These are phyloP conservation scores for Ricordea florida DNA, from an alignment of 92 coral and sea anemone genomes.

Conservation along the genomic window DNA sequence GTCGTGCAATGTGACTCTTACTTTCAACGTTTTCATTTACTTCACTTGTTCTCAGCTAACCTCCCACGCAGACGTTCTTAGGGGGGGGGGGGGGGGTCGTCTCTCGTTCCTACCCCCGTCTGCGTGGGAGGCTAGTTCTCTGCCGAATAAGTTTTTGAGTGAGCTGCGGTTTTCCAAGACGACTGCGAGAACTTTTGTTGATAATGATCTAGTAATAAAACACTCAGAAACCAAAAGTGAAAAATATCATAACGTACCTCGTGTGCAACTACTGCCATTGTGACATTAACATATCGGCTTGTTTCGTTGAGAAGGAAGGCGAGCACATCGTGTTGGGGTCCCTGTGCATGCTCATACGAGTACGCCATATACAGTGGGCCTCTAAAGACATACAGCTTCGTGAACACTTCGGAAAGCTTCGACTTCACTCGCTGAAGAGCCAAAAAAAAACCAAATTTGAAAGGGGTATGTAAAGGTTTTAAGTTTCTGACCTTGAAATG, in stretches of 20 bases:
- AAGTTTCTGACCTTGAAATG: not conserved
- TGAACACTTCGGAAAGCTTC: constrained; percentile 5
- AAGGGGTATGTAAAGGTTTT: not conserved
- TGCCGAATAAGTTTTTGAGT: too few species aligned
- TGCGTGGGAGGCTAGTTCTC: too few species aligned
- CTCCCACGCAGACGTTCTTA: too few species aligned
- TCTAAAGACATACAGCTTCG: not conserved
- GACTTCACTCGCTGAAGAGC: not conserved
- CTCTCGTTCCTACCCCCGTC: too few species aligned
- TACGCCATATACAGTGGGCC: constrained; percentile 14
- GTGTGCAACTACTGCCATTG: not conserved
- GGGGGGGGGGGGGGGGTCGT: too few species aligned
- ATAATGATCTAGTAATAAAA: too few species aligned
- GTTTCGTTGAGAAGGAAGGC: not conserved
- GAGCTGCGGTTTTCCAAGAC: too few species aligned
- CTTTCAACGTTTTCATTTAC: too few species aligned
- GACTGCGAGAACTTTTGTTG: too few species aligned
- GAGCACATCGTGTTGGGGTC: not conserved
- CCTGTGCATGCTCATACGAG: constrained; percentile 17
- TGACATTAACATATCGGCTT: not conserved
- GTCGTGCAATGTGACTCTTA: too few species aligned
- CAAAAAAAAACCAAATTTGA: not conserved
- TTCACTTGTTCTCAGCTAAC: too few species aligned
- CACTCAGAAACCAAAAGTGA: too few species aligned
- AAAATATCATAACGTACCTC: not conserved